Percentiles rank a stretch among this genome's conserved stretches.
These are phyloP conservation scores for Gymnopithys bicolor DNA, from an alignment of 2,797 vertebrate genomes.

Conservation along the genomic window DNA sequence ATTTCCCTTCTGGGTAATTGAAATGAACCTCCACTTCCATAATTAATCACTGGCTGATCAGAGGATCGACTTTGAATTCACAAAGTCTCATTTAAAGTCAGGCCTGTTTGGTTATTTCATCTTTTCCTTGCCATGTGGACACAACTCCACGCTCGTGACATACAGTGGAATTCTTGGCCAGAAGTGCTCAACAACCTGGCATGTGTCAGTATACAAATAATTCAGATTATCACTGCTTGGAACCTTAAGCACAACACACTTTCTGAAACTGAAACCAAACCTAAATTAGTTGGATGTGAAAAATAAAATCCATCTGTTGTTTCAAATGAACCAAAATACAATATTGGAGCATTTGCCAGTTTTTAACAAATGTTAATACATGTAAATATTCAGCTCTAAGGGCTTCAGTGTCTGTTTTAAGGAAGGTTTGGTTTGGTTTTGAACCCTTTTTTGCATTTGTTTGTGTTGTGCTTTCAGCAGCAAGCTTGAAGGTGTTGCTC, in stretches of 20 bases:
- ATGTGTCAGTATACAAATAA: neutral
- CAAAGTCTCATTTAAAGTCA: neutral
- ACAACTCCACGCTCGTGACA: rapidly evolving
- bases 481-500: neutral
- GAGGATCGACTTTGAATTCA: neutral
- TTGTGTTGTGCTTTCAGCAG: neutral
- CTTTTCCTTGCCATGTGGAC: neutral
- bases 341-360: neutral
- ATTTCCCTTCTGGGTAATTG: neutral
- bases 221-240: neutral
- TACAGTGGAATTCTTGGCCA: neutral
- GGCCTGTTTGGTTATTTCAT: neutral
- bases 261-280: neutral
- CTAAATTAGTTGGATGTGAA: neutral
- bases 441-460: neutral
- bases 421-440: neutral
- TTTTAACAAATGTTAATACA: neutral
- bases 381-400: neutral
- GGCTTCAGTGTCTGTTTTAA: neutral
- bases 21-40: neutral
- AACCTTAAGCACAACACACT: neutral
- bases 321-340: neutral
- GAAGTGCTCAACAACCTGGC: neutral
- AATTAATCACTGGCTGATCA: neutral
- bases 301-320: slow-evolving; percentile 8